Percentiles rank a stretch among this genome's conserved stretches.
These are phyloP conservation scores for Eurypyga helias DNA, from an alignment of 2,113 vertebrate species.

Conservation along the genomic window DNA sequence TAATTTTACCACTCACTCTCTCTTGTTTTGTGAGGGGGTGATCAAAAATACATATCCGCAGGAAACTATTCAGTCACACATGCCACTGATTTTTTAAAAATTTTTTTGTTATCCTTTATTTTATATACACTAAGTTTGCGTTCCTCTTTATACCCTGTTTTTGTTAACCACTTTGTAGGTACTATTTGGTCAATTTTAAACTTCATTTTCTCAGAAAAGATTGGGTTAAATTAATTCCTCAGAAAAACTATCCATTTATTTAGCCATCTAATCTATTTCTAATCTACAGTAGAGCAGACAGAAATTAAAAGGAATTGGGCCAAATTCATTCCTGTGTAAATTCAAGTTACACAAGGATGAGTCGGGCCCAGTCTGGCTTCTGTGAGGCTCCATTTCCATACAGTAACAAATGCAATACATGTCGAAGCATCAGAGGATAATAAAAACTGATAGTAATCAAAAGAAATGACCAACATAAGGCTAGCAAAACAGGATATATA, in stretches of 20 bases:
- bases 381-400: conserved; percentile 1
- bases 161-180: background rate
- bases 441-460: conserved; percentile 70
- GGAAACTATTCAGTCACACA: background rate
- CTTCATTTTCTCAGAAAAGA: background rate
- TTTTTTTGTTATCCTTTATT: background rate
- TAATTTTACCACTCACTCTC: background rate
- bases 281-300: background rate
- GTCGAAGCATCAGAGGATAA: conserved; percentile 59
- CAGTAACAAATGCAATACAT: conserved; percentile 54
- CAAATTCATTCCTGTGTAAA: background rate
- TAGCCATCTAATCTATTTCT: background rate
- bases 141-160: background rate
- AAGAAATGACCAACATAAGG: conserved; percentile 67
- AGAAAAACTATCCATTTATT: background rate
- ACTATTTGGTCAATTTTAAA: background rate
- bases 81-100: background rate
- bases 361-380: background rate
- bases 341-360: background rate
- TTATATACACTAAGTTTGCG: background rate
- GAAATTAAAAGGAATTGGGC: conserved; percentile 21
- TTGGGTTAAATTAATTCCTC: background rate
- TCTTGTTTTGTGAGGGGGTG: background rate
- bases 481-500: conserved; percentile 59
- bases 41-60: background rate